These are phyloP conservation scores for Suricata suricatta DNA, from an alignment of 2,113 vertebrate species.

Conservation along the genomic window DNA sequence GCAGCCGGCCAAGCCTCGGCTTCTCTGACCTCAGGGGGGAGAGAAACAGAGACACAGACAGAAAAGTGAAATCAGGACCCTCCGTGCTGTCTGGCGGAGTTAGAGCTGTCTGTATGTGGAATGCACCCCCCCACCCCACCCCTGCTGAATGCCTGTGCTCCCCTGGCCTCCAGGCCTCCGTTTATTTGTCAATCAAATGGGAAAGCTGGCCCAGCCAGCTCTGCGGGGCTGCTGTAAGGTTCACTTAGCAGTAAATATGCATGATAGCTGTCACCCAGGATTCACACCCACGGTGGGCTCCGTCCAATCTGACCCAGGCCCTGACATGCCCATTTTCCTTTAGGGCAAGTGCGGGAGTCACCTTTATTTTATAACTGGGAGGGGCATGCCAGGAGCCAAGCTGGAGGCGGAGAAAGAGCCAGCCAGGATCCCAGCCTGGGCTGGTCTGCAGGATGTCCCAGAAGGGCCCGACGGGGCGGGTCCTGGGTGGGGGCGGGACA, in stretches of 20 bases:
- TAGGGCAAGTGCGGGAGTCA: neutral
- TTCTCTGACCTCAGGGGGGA: neutral
- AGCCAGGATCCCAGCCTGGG: neutral
- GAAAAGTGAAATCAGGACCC: neutral
- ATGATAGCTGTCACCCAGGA: neutral
- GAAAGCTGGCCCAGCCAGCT: neutral
- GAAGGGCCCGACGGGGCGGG: neutral
- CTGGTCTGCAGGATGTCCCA: neutral
- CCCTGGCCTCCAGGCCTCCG: neutral
- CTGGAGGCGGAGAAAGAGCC: neutral
- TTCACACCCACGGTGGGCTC: fast-evolving
- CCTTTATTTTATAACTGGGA: neutral
- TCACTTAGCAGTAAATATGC: neutral
- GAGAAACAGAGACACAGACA: neutral
- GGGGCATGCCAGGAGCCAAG: neutral
- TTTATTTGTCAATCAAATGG: neutral
- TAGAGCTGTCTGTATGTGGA: neutral
- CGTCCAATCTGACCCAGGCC: neutral
- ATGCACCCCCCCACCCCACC: too few species aligned
- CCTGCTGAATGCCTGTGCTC: too few species aligned
- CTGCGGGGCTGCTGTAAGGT: fast-evolving
- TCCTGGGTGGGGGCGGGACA: neutral
- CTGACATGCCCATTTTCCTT: neutral
- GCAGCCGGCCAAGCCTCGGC: neutral
- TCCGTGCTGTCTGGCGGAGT: neutral